Percentiles rank a stretch among this genome's conserved stretches.
phyloP scores from a whole-genome alignment of 2,888 invertebrate genomes.

The Chrysolina oricalcia region DNA sequence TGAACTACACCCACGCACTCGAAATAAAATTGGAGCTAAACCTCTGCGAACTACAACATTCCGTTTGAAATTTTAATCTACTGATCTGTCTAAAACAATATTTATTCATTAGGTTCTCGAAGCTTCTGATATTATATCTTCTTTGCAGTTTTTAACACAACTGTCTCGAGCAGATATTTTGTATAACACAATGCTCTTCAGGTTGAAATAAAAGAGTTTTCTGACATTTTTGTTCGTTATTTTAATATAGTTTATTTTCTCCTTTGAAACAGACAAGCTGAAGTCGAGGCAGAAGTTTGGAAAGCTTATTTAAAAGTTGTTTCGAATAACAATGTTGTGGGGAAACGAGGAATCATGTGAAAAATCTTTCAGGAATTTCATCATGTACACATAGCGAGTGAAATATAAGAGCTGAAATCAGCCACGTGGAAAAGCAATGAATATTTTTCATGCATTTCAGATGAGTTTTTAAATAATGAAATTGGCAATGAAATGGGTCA shows the following conservation, averaged over 20 bases:
- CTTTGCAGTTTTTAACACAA: slow-evolving; percentile 14
- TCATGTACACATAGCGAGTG: not conserved
- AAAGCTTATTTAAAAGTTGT: slow-evolving; percentile 46
- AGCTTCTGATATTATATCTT: slow-evolving; percentile 12
- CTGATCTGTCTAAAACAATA: slow-evolving; percentile 7
- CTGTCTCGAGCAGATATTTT: slow-evolving; percentile 32
- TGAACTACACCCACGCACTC: too few relatives aligned
- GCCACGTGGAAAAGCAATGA: slow-evolving; percentile 2
- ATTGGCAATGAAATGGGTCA: not conserved
- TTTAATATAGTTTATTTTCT: slow-evolving; percentile 46
- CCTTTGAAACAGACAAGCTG: slow-evolving; percentile 42
- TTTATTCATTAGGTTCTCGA: slow-evolving; percentile 25
- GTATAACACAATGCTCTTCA: slow-evolving; percentile 28
- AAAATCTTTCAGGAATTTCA: slow-evolving; percentile 27
- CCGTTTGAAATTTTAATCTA: not conserved
- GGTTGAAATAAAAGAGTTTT: slow-evolving; percentile 40
- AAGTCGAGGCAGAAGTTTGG: slow-evolving; percentile 32
- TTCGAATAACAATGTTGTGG: slow-evolving; percentile 35
- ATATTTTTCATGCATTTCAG: not conserved
- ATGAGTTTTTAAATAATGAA: not conserved
- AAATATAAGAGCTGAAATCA: not conserved
- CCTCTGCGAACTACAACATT: not conserved
- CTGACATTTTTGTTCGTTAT: slow-evolving; percentile 39
- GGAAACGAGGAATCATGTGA: slow-evolving; percentile 16
- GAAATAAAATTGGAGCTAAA: not conserved